Base-by-base conservation (phyloP, 2,113 vertebrate species). In the Neolamprologus brichardi region DNA sequence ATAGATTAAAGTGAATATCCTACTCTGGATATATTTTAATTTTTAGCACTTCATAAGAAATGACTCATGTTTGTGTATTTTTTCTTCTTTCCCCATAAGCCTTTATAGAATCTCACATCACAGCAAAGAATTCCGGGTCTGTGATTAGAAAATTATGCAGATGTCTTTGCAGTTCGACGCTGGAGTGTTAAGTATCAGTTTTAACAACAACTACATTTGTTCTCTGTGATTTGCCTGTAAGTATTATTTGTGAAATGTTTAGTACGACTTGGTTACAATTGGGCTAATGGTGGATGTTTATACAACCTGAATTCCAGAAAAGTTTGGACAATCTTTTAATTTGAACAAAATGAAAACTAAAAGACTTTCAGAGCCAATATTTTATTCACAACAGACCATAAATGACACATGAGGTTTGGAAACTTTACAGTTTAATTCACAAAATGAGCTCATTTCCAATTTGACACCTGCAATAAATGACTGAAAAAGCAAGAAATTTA, bases 141-240 rank as follows among this genome's bases (percentile, higher is more conserved):
- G 51, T 20, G n/a, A 53, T 53, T 5, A 53, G 51, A 53, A 10
- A 53, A 0, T n/a, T n/a, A 54, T 23, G 20, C 10, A 54, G 52
- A 2, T 54, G 0, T 56, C 23, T 13, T 56, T 56, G 20, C 53
- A 56, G 0, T 7, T 13, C 0, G 5, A 2, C 0, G 4, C 20
- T 56, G 20, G 10, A 8, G 18, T 53, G n/a, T 53, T 13, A 9
- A 53, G 0, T 23, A 23, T 2, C 52, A 54, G 5, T 0, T 41
- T 41, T 41, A 41, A 41, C 9, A 54, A 54, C n/a, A 53, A 12
- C n/a, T 53, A 12, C 5, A 0, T 53, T 23, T 53, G 52, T 20
- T 20, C n/a, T 53, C 3, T 53, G n/a, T 23, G 10, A 5, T 11
- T 53, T 23, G 9, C 9, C n/a, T 11, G 11, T 23, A 9, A 20